A percentile compares a stretch with the other conserved stretches of the same genome.
These are phyloP conservation scores for Coleophora flavipennella DNA, from an alignment of 2,888 invertebrate species.

Conservation along the genomic window DNA sequence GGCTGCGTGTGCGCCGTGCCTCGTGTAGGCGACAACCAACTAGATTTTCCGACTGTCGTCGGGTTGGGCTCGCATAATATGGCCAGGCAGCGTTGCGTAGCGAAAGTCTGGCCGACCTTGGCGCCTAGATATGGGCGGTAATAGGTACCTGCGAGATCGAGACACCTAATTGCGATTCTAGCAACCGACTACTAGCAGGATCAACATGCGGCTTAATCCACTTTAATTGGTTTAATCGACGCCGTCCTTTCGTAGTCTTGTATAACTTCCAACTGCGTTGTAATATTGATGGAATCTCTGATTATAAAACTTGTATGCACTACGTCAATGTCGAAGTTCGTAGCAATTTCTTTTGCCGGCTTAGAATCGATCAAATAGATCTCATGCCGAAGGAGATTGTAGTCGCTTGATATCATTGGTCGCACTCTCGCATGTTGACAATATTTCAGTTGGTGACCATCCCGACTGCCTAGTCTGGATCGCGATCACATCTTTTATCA, in stretches of 20 bases:
- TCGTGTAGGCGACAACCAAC: conserved; percentile 49
- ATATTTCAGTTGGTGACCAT: conserved; percentile 42
- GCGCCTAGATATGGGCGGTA: conserved; percentile 57
- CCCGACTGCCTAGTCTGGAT: conserved; percentile 23
- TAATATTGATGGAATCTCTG: background rate
- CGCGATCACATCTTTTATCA: conserved; percentile 41
- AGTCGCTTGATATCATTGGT: conserved; percentile 13
- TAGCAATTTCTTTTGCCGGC: conserved; percentile 6
- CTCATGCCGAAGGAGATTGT: conserved; percentile 30
- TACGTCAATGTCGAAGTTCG: conserved; percentile 1
- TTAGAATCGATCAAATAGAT: conserved; percentile 23
- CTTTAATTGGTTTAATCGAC: background rate
- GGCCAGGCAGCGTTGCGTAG: conserved; percentile 37
- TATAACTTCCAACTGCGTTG: background rate
- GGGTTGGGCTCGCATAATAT: conserved; percentile 51
- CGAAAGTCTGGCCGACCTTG: conserved; percentile 70
- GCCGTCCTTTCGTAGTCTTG: too few relatives aligned
- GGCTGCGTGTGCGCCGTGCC: conserved; percentile 1
- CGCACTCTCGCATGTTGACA: conserved; percentile 28
- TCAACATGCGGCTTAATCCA: conserved; percentile 1
- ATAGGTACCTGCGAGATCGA: conserved; percentile 44
- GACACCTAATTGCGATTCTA: conserved; percentile 48
- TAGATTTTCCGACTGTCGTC: conserved; percentile 53
- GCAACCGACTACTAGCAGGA: conserved; percentile 14
- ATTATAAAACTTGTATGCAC: too few relatives aligned